Base-by-base conservation (phyloP, 35 echinoderm and acorn worm species). In the Eucidaris tribuloides region DNA sequence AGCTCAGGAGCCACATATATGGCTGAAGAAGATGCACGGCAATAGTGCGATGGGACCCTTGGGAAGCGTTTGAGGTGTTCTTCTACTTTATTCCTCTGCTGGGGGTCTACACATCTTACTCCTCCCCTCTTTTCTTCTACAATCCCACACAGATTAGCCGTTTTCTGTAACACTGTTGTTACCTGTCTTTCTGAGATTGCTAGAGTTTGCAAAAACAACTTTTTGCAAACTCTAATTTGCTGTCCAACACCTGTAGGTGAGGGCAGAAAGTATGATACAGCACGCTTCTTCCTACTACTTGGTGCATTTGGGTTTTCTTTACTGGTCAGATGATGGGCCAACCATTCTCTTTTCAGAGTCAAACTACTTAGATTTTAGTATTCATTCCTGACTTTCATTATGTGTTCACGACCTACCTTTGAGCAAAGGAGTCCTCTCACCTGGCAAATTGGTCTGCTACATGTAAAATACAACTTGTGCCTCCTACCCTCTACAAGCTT, bases 31-130 rank as follows among this genome's bases (percentile, higher is more conserved):
- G 29, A 24, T 44, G 62, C 35, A 19, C 83, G 1, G 42, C 84
- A 87, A 31, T 87, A 87, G 42, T 90, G 88, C 13, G 88, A 91
- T 56, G 74, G 46, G 80, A 91, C 77, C 58, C 45, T 61, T 45
- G 89, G 81, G 33, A 91, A 91, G 28, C 27, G n/a, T 52, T 11
- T n/a, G n/a, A 52, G n/a, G 48, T 52, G 48, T 52, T 52, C 48
- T 52, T 52, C 48, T n/a, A 52, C 48, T 52, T 9, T 52, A 9
- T 52, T 78, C 7, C 74, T 50, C 6, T 84, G 84, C 36, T 86
- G 82, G 3, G 9, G 25, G 13, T 31, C 32, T 17, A 33, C 71
- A 83, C 28, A 46, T 55, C 5, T 14, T 20, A 2, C 9, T 36
- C 83, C 89, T 42, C 83, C 64, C 36, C 48, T 72, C 17, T 92